Evolutionary conservation across 1,140 invertebrate genomes (phyloP).

Genomic region (Dreissena rostriformis): DNA sequence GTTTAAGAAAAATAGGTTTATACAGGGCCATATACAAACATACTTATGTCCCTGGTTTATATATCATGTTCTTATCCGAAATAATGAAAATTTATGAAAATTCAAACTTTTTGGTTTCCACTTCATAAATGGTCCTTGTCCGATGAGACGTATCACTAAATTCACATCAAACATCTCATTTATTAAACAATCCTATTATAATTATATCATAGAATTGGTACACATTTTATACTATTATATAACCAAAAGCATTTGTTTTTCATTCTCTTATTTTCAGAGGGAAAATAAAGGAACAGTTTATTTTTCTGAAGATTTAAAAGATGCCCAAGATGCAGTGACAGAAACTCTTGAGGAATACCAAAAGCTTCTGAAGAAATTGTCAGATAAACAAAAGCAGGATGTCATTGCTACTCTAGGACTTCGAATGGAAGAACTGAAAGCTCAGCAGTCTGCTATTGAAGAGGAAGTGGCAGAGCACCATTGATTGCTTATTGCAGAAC

Average conservation of each 20-base stretch:
- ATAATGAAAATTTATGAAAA: neutral
- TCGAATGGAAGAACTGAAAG: conserved; percentile 70
- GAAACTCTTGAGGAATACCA: conserved; percentile 64
- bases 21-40: no score
- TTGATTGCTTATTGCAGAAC: no score
- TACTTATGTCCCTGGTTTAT: no score
- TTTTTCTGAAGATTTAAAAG: conserved; percentile 68
- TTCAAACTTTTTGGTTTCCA: neutral
- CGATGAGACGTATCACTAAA: neutral
- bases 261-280: conserved; percentile 59
- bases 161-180: no score
- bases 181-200: neutral
- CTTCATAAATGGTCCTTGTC: neutral
- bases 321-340: conserved; percentile 65
- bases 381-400: conserved; percentile 62
- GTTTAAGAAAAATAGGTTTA: no score
- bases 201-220: neutral
- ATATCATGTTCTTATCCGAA: no score
- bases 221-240: neutral
- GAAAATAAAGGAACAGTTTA: conserved; percentile 67
- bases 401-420: conserved; percentile 65
- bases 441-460: conserved; percentile 65
- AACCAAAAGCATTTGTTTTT: neutral
- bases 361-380: conserved; percentile 55
- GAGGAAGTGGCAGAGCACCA: conserved; percentile 51